Conservation (phyloP, 2,888 invertebrate genomes). For the Polyommatus iphigenia region DNA sequence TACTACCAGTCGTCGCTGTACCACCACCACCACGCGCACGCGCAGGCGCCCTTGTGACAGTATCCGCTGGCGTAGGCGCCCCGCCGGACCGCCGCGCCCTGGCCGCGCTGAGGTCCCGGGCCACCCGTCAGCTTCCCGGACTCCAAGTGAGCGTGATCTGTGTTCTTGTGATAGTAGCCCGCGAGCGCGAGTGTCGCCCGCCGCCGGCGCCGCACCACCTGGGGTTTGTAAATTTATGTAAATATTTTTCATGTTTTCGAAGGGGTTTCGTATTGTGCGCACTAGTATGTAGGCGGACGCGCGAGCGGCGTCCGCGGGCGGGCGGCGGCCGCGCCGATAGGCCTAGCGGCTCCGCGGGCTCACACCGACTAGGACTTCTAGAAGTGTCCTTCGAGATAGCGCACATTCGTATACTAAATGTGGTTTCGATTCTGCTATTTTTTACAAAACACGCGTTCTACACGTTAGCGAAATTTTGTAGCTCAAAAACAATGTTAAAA, state of each 20-base stretch:
- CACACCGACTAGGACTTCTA: conserved; percentile 48
- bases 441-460: neutral
- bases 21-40: conserved; percentile 83
- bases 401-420: conserved; percentile 57
- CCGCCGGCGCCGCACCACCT: conserved; percentile 44
- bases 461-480: neutral
- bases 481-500: neutral
- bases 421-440: conserved; percentile 20
- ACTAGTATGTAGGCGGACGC: conserved; percentile 66
- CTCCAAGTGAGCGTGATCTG: conserved; percentile 73
- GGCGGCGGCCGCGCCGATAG: conserved; percentile 60
- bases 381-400: conserved; percentile 62
- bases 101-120: conserved; percentile 55
- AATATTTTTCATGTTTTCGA: conserved; percentile 62
- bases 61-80: conserved; percentile 91
- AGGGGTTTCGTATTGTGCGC: conserved; percentile 59
- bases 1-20: conserved; percentile 92
- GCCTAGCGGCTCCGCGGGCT: conserved; percentile 63
- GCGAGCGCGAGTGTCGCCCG: neutral
- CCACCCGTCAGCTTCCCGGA: conserved; percentile 61
- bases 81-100: conserved; percentile 53
- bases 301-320: conserved; percentile 53
- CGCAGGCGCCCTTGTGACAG: conserved; percentile 95
- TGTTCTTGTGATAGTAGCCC: conserved; percentile 59
- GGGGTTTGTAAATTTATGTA: conserved; percentile 65